Evolutionary conservation across 2,888 invertebrate species (phyloP), one percentile per base, ranked within the genome.

Genomic region (Eristalis tenax): DNA sequence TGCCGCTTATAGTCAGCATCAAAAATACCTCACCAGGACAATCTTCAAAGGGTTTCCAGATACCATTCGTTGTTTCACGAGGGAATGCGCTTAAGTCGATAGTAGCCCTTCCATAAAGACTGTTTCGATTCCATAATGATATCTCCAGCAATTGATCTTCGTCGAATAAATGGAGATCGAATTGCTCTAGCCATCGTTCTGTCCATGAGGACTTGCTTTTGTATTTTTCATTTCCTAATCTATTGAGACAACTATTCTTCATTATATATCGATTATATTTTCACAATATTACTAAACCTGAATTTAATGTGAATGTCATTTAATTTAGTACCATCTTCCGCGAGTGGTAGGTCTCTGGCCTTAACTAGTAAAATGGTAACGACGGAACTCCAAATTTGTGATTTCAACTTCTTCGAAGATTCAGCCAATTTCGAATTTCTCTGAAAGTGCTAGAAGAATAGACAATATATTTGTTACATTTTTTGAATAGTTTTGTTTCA

Each of bases 311-410:
- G 99, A 76, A 98, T 98, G 93, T 99, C 98, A 89, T 96, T 97
- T 86, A 97, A 95, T 89, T 98, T 96, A 77, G 88, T 91, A n/a
- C 95, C 95, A 90, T 98, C 98, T 89, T 97, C 95, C 91, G 98
- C 97, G 95, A 97, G 96, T 2, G 96, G 95, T 80, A 99, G 95
- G 92, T 98, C 97, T 93, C 96, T 97, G 13, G 98, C 99, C 93
- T 99, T 99, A 28, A 99, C 97, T 89, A 99, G 94, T n/a, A 99
- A 96, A 90, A 99, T 97, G 83, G 99, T 99, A 50, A 99, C 98
- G 79, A 99, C 98, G 2, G 98, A 98, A 92, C 97, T 98, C 99
- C 99, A 99, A 92, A 98, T 97, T 94, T 99, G 99, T 35, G 97
- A 98, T 93, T 98, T 99, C 74, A 98, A 94, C 84, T 96, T 94